Evolutionary conservation across 2,888 invertebrate genomes (phyloP).

Genomic region (Leptopilina myrica): DNA sequence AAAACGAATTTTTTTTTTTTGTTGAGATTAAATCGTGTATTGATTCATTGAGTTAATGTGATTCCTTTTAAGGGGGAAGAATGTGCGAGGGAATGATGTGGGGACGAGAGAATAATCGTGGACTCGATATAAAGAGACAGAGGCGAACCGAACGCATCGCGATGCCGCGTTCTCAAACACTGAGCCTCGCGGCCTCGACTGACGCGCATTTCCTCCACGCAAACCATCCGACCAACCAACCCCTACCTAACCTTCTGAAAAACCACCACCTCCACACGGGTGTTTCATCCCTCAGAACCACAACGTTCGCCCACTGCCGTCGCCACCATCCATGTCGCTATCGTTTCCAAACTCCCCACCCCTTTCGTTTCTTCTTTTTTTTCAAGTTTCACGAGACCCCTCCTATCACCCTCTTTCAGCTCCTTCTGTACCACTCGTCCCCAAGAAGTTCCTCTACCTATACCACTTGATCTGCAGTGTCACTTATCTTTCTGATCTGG

Average conservation of each 20-base stretch:
- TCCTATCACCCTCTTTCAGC: constrained; percentile 42
- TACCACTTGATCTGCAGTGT: constrained; percentile 44
- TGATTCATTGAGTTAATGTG: neutral
- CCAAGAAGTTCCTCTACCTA: constrained; percentile 43
- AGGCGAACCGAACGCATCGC: constrained; percentile 72
- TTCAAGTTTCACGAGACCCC: constrained; percentile 25
- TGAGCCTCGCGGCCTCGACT: constrained; percentile 77
- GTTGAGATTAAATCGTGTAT: too few relatives aligned
- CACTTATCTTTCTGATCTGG: constrained; percentile 29
- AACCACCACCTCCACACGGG: constrained; percentile 45
- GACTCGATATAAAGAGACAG: constrained; percentile 39
- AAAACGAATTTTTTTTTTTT: too few relatives aligned
- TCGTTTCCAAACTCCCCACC: neutral
- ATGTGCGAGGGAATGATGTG: too few relatives aligned
- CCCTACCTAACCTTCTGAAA: constrained; percentile 49
- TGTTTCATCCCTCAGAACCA: constrained; percentile 68
- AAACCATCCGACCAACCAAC: constrained; percentile 71
- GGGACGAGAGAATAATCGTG: constrained; percentile 2
- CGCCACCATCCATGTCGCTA: constrained; percentile 44
- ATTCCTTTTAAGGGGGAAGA: neutral
- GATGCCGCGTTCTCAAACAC: constrained; percentile 74
- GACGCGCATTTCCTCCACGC: constrained; percentile 75
- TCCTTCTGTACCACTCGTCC: constrained; percentile 28
- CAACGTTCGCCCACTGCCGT: constrained; percentile 65
- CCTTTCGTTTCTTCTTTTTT: neutral